A percentile compares a stretch with the other conserved stretches of the same genome.
Conservation (phyloP, 2,888 invertebrate genomes). For the Apamea crenata region DNA sequence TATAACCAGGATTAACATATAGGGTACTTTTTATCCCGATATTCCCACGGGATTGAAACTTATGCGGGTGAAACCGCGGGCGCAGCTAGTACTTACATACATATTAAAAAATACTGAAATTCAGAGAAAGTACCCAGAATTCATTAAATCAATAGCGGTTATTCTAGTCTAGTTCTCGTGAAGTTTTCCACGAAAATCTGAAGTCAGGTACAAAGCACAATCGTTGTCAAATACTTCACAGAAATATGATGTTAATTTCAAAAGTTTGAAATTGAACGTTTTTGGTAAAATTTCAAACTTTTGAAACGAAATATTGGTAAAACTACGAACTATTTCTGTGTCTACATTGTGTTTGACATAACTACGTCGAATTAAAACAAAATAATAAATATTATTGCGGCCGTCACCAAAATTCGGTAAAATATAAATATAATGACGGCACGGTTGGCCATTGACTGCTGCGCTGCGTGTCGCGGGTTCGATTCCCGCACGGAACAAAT, state of each 20-base stretch:
- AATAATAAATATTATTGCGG: background rate
- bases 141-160: background rate
- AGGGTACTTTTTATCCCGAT: no score
- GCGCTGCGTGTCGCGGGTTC: no score
- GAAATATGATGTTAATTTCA: background rate
- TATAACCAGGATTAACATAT: no score
- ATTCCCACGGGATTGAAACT: no score
- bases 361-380: background rate
- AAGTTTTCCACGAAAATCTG: background rate
- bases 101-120: background rate
- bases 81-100: no score
- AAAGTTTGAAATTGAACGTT: conserved; percentile 5
- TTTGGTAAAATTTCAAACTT: background rate
- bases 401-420: no score
- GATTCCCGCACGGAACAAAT: no score
- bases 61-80: no score
- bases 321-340: background rate
- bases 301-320: background rate
- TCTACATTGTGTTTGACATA: background rate
- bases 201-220: background rate
- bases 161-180: background rate
- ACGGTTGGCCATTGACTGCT: no score
- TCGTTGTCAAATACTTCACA: background rate
- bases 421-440: no score
- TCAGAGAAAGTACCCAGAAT: background rate